Base-by-base conservation (phyloP, 2,113 vertebrate genomes). In the Xiphorhynchus elegans region DNA sequence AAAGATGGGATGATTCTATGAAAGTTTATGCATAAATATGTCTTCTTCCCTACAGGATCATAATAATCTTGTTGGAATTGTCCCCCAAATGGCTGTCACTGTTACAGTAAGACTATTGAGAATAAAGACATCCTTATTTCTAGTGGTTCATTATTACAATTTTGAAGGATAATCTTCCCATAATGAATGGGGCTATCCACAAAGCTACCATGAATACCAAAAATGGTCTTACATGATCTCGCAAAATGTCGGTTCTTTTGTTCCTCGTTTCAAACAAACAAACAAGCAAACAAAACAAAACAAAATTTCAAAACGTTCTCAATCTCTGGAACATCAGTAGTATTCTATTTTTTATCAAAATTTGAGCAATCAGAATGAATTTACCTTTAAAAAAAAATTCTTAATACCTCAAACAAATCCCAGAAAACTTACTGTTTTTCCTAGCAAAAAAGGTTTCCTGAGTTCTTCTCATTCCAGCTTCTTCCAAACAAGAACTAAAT, bases 381-480 rank as follows among this genome's bases (percentile, higher is more conserved):
- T 42, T 84, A 33, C 0, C 2, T 40, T 64, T 73, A 3, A 63
- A 73, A 75, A 35, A 4, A 4, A 44, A 49, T 84, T 21, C 21
- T 56, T 58, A n/a, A 33, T 89, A 66, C 40, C 20, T 73, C 25
- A 62, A 72, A 31, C 23, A 42, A 95, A 47, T 5, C 7, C 3
- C 42, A 70, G 63, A 93, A 73, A 24, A 13, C 25, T 79, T 46
- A 25, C 52, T 77, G 23, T 58, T 84, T 89, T 95, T 78, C 59
- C 62, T 53, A 86, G 16, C n/a, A 35, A 77, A 46, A 88, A 83
- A 86, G 2, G 12, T 89, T 90, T 33, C 39, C 10, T 50, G 49
- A 63, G 62, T 90, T 93, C 75, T 94, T 94, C 78, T 66, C 67
- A 67, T 95, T 94, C 70, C 78, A 83, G 4, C 12, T 79, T 72